Evolutionary conservation across 1,140 invertebrate genomes (phyloP).

Genomic region (Apis cerana): DNA sequence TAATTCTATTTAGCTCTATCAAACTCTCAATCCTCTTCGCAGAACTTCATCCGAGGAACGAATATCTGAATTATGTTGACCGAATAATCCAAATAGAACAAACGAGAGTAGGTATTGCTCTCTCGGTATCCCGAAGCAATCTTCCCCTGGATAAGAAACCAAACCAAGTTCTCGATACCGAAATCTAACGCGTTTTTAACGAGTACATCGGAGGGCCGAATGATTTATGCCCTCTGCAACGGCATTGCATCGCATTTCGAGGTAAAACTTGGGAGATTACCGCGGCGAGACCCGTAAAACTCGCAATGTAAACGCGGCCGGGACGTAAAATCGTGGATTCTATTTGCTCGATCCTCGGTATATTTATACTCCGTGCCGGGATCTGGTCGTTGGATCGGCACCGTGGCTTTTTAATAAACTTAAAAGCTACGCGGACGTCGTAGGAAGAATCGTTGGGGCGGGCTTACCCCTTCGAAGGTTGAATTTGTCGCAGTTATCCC

Average conservation of each 20-base stretch:
- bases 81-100: not conserved
- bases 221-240: not conserved
- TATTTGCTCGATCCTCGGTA: not conserved
- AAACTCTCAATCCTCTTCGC: no score
- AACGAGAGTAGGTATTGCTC: not conserved
- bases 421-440: not conserved
- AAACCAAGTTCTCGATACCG: not conserved
- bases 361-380: conserved; percentile 2
- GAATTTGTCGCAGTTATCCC: not conserved
- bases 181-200: conserved; percentile 35
- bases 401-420: conserved; percentile 26
- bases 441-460: not conserved
- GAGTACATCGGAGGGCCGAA: not conserved
- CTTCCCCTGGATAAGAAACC: not conserved
- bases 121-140: not conserved
- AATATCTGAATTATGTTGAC: no score
- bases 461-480: not conserved
- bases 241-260: not conserved
- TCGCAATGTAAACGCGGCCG: not conserved
- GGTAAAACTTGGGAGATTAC: conserved; percentile 19
- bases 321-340: conserved; percentile 7
- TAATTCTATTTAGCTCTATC: no score
- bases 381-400: not conserved
- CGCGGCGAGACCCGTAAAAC: not conserved
- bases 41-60: no score